Evolutionary conservation across 2,113 vertebrate genomes (phyloP).

Genomic region (Nerophis ophidion): DNA sequence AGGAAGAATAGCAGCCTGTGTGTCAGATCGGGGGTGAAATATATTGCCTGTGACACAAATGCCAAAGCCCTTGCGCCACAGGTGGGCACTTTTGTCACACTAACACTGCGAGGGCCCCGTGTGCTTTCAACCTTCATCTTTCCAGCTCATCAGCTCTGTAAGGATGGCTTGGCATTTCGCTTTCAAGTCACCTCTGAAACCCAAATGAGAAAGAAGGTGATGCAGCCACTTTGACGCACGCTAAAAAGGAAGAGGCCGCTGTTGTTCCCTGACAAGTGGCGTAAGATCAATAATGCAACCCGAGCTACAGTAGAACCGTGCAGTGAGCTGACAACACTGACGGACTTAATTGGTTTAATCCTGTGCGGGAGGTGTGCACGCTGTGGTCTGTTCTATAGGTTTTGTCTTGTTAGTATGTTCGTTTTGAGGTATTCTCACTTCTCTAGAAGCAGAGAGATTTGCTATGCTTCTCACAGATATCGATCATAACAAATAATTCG

Average conservation of each 20-base stretch:
- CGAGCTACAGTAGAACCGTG: constrained; percentile 25
- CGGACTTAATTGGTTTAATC: constrained; percentile 36
- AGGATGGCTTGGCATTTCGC: constrained; percentile 25
- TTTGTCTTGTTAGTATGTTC: constrained; percentile 8
- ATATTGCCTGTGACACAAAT: constrained; percentile 32
- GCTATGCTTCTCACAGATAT: constrained; percentile 1
- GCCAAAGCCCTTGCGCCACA: constrained; percentile 23
- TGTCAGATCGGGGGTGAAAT: constrained; percentile 26
- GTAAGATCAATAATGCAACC: constrained; percentile 46
- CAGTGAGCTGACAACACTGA: constrained; percentile 32
- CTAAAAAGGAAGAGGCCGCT: constrained; percentile 12
- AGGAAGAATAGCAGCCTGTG: constrained; percentile 18
- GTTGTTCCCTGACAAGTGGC: constrained; percentile 29
- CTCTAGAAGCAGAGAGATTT: constrained; percentile 3
- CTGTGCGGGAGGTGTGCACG: constrained; percentile 9
- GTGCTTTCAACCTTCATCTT: constrained; percentile 36
- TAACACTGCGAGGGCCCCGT: constrained; percentile 6
- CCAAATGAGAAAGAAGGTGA: constrained; percentile 20
- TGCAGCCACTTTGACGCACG: constrained; percentile 10
- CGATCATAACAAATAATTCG: constrained; percentile 2
- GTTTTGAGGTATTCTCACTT: constrained; percentile 8
- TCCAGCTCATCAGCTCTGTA: constrained; percentile 33
- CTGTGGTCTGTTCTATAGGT: constrained; percentile 10
- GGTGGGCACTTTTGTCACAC: constrained; percentile 28
- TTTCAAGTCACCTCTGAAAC: constrained; percentile 19